phyloP scores from a whole-genome alignment of 92 coral and sea anemone genomes.

The Galaxea fascicularis region DNA sequence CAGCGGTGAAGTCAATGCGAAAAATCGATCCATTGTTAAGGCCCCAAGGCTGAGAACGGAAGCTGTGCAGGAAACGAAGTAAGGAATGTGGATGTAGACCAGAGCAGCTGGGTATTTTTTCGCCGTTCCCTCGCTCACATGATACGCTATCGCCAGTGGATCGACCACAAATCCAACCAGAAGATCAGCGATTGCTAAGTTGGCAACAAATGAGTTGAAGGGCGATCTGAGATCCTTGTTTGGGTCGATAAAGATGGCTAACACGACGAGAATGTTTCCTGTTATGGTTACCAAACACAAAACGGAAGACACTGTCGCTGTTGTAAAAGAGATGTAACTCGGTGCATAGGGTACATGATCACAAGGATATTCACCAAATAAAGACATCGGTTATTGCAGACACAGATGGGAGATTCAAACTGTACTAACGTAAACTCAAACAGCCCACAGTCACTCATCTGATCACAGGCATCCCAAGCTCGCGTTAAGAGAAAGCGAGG shows the following conservation, averaged over 20 bases:
- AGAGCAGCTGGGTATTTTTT: conserved; percentile 32
- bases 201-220: conserved; percentile 77
- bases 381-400: conserved; percentile 47
- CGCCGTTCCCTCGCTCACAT: conserved; percentile 59
- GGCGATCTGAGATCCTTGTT: conserved; percentile 73
- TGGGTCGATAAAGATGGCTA: conserved; percentile 74
- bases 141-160: conserved; percentile 57
- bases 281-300: conserved; percentile 47
- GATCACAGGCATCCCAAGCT: no score
- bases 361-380: conserved; percentile 74
- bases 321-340: conserved; percentile 56
- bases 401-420: background rate
- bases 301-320: conserved; percentile 52
- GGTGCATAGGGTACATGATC: conserved; percentile 55
- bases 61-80: conserved; percentile 82
- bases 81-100: conserved; percentile 55
- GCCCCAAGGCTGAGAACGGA: conserved; percentile 84
- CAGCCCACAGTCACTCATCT: no score
- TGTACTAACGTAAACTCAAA: no score
- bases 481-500: no score
- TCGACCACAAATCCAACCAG: conserved; percentile 68
- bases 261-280: conserved; percentile 74
- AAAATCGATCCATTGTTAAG: conserved; percentile 79
- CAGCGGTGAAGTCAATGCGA: conserved; percentile 76
- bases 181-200: conserved; percentile 74